Evolutionary conservation across 2,113 vertebrate genomes (phyloP).

Genomic region (Salvelinus fontinalis): DNA sequence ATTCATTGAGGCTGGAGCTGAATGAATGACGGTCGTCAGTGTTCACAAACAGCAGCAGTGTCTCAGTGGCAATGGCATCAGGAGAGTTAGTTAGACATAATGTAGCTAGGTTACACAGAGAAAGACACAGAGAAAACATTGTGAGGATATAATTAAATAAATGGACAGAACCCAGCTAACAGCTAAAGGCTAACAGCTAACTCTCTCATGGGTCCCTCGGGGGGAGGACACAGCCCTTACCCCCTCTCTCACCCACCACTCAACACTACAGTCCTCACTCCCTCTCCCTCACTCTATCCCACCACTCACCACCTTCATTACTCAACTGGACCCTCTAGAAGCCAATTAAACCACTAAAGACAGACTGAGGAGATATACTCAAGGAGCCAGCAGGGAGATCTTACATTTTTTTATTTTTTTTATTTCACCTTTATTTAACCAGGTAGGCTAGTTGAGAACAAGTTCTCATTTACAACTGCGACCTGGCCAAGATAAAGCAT

Average conservation of each 20-base stretch:
- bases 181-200: too few species aligned
- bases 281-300: too few species aligned
- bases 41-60: conserved; percentile 6
- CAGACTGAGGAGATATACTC: not conserved
- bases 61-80: not conserved
- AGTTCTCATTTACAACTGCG: too few species aligned
- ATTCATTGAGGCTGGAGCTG: conserved; percentile 67
- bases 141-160: not conserved
- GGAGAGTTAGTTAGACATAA: too few species aligned
- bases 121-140: not conserved
- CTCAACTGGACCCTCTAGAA: not conserved
- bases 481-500: too few species aligned
- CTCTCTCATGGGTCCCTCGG: too few species aligned
- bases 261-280: not conserved
- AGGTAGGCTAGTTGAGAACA: too few species aligned
- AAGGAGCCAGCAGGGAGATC: not conserved
- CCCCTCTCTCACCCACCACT: not conserved
- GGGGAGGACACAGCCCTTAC: too few species aligned
- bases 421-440: too few species aligned
- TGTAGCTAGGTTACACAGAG: not conserved
- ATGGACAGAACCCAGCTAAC: not conserved
- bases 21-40: conserved; percentile 72
- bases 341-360: not conserved
- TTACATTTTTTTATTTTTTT: too few species aligned
- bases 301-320: not conserved